Conservation (phyloP, 2,888 invertebrate species). For the Athalia rosae region DNA sequence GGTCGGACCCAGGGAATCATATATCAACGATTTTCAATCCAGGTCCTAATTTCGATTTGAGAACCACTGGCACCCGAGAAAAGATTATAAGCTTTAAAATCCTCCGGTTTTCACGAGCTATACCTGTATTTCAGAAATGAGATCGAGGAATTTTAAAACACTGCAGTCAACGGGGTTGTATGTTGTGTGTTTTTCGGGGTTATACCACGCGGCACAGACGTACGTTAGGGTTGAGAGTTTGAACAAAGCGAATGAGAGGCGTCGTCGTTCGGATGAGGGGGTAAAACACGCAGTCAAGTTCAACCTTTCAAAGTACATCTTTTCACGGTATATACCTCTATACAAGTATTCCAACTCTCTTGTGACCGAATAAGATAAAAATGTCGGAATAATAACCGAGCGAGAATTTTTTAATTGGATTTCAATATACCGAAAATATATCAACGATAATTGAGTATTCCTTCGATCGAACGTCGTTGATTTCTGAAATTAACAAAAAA, state of each 20-base stretch:
- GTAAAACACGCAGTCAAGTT: constrained; percentile 29
- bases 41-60: neutral
- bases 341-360: neutral
- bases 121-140: constrained; percentile 41
- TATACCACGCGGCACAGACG: constrained; percentile 28
- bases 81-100: constrained; percentile 29
- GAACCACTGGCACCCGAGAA: constrained; percentile 33
- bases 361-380: neutral
- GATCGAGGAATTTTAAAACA: constrained; percentile 17
- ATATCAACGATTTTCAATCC: too few species aligned
- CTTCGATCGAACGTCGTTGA: neutral
- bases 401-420: constrained; percentile 24
- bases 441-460: neutral
- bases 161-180: constrained; percentile 5
- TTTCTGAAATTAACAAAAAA: neutral
- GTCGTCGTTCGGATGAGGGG: neutral
- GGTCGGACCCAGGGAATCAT: too few species aligned
- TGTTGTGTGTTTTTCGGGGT: constrained; percentile 1
- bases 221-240: constrained; percentile 33
- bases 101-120: neutral
- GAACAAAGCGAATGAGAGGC: constrained; percentile 3
- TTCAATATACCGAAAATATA: neutral
- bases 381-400: constrained; percentile 14
- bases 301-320: constrained; percentile 32
- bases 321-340: neutral